Percentiles rank a stretch among this genome's conserved stretches.
These are phyloP conservation scores for Thunnus albacares DNA, from an alignment of 2,797 vertebrate genomes.

Conservation along the genomic window DNA sequence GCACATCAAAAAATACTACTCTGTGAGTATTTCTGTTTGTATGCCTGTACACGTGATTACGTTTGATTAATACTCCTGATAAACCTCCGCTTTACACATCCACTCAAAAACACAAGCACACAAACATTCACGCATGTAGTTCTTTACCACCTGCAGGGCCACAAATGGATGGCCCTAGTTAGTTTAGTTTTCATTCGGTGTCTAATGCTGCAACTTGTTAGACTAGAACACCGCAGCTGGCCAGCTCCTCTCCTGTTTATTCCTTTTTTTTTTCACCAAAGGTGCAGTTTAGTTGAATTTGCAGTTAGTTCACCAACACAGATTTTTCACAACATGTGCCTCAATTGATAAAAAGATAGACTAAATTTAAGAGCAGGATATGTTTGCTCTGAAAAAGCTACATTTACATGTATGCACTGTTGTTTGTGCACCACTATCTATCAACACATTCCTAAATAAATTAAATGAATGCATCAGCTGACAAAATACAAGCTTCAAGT, in stretches of 20 bases:
- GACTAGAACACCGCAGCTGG: constrained; percentile 13
- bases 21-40: constrained; percentile 75
- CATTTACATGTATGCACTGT: background rate
- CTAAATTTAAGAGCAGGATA: background rate
- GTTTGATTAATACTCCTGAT: constrained; percentile 21
- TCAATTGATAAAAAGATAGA: background rate
- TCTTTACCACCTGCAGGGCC: constrained; percentile 53
- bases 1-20: constrained; percentile 88
- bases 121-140: constrained; percentile 7
- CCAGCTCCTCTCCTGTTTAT: background rate
- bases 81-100: constrained; percentile 22
- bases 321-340: background rate
- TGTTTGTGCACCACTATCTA: background rate
- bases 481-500: constrained; percentile 28
- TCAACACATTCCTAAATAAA: constrained; percentile 11
- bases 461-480: constrained; percentile 27
- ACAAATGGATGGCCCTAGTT: constrained; percentile 58
- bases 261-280: background rate
- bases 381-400: background rate
- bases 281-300: background rate
- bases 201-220: constrained; percentile 40
- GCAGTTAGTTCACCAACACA: background rate
- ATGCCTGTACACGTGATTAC: constrained; percentile 13
- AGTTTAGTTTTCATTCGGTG: constrained; percentile 53
- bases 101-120: background rate